Conservation (phyloP, 2,797 vertebrate species). For the Falco concolor region DNA sequence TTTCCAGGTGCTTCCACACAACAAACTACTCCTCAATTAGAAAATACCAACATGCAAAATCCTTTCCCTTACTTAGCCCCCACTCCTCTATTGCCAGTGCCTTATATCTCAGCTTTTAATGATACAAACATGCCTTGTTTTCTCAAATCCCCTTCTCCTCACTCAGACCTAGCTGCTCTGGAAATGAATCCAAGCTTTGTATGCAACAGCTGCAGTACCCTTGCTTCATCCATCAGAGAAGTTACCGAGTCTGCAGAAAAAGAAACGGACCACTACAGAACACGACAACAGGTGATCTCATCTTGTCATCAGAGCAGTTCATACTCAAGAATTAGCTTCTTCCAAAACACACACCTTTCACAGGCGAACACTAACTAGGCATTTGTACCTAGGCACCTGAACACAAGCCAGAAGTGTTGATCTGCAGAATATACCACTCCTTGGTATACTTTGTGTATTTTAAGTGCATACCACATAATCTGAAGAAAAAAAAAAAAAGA, state of each 20-base stretch:
- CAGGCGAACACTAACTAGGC: accelerated
- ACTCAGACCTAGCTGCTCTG: neutral
- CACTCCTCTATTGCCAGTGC: too few species aligned
- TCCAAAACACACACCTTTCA: neutral
- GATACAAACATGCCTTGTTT: neutral
- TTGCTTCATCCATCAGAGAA: neutral
- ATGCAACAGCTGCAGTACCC: neutral
- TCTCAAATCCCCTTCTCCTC: neutral
- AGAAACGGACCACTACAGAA: neutral
- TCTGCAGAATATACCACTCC: neutral
- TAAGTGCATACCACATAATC: neutral
- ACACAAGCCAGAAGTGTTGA: neutral
- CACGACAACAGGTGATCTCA: neutral
- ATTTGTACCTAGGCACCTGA: neutral
- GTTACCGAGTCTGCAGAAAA: neutral
- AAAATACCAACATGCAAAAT: neutral
- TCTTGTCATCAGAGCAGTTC: neutral
- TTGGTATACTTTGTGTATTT: neutral
- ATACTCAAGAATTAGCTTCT: neutral
- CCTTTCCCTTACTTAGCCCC: neutral
- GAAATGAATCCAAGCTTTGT: neutral
- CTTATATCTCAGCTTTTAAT: neutral
- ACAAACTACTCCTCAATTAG: neutral
- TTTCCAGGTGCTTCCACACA: neutral
- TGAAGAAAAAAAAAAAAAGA: neutral